A percentile compares a stretch with the other conserved stretches of the same genome.
phyloP scores from a whole-genome alignment of 1,140 invertebrate species.

The Paracyclopina nana region DNA sequence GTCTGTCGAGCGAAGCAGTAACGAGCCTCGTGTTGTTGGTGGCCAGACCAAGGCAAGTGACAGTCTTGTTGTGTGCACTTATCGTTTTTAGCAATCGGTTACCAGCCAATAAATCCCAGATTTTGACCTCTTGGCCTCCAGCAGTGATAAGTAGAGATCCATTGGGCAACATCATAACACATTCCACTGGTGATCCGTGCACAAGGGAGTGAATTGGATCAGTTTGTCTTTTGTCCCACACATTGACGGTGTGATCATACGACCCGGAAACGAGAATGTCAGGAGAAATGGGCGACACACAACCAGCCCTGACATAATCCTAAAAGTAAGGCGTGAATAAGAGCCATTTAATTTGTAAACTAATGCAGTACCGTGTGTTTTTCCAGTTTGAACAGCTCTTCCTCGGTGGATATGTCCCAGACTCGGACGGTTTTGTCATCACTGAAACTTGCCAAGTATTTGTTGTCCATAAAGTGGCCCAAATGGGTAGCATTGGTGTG shows the following conservation, averaged over 20 bases:
- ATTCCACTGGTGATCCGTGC: slow-evolving; percentile 76
- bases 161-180: slow-evolving; percentile 65
- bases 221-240: slow-evolving; percentile 55
- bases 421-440: slow-evolving; percentile 32
- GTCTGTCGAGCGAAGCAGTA: slow-evolving; percentile 1
- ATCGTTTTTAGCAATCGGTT: slow-evolving; percentile 12
- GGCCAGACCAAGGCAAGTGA: not conserved
- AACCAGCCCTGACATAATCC: slow-evolving; percentile 43
- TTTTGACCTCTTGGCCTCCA: slow-evolving; percentile 29
- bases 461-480: slow-evolving; percentile 27
- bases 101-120: slow-evolving; percentile 11
- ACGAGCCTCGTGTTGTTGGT: slow-evolving; percentile 1
- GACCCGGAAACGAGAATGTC: slow-evolving; percentile 62
- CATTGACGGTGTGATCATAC: slow-evolving; percentile 75
- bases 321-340: slow-evolving; percentile 20
- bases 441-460: slow-evolving; percentile 29
- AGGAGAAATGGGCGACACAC: slow-evolving; percentile 46
- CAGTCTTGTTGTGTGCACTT: slow-evolving; percentile 16
- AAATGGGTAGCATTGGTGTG: slow-evolving; percentile 26
- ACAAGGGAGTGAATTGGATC: slow-evolving; percentile 32
- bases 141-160: slow-evolving; percentile 80
- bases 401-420: slow-evolving; percentile 30
- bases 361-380: slow-evolving; percentile 23
- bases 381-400: slow-evolving; percentile 22
- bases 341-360: not conserved